Base-by-base conservation (phyloP, 2,113 vertebrate species). In the Eptesicus fuscus region DNA sequence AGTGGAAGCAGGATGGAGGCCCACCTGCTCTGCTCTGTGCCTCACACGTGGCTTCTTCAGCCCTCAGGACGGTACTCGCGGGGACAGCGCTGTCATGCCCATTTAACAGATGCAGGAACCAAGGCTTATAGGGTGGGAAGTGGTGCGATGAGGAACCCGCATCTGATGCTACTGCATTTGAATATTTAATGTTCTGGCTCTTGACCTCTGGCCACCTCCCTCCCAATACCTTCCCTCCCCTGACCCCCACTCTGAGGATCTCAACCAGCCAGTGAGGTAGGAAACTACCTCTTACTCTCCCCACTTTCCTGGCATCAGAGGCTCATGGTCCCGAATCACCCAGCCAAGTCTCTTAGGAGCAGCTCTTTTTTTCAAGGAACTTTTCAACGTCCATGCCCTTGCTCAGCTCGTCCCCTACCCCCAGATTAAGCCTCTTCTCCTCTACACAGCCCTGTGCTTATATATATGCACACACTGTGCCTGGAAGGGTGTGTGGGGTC, bases 91-190 rank as follows among this genome's bases (percentile, higher is more conserved):
- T 30, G 0, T 53, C 25, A 2, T 35, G 47, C 71, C 82, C 86
- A 40, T 95, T 86, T 95, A 92, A 91, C 40, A 84, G 65, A 63
- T 42, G 32, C 51, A 53, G 9, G 61, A 70, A 91, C 9, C 9
- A 16, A 91, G 70, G n/a, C 28, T 49, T 5, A 0, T 18, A 74
- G 35, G 73, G 40, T 9, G 4, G 22, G 9, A 37, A 23, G 14
- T 20, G 0, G 11, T 59, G 59, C 25, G n/a, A 28, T n/a, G 32
- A 82, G 47, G 40, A 61, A 63, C 35, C n/a, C 51, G 32, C 9
- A 14, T 12, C 10, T 71, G 56, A 28, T 16, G 35, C 32, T 80
- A 49, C 22, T 9, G 4, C 18, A 22, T 90, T 80, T 77, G 49
- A 69, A 32, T 70, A 22, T 51, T 77, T 61, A 18, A 82, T 61